Conservation (phyloP, 2,113 vertebrate species). For the Pituophis catenifer region DNA sequence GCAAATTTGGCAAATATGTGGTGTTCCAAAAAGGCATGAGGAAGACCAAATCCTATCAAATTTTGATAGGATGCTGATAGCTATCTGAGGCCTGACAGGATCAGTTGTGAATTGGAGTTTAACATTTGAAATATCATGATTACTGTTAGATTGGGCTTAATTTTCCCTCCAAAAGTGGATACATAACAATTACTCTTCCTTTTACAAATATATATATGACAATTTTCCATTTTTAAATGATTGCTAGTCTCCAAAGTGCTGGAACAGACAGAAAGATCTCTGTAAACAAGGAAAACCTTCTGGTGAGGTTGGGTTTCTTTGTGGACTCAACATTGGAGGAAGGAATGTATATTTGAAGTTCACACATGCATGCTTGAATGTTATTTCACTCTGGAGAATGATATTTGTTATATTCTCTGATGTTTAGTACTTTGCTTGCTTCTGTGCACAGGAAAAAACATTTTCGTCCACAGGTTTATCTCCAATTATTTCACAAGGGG, state of each 20-base stretch:
- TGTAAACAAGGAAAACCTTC: not conserved
- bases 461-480: not conserved
- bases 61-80: not conserved
- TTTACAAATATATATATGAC: not conserved
- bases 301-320: not conserved
- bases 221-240: not conserved
- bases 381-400: constrained; percentile 36
- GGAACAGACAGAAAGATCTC: not conserved
- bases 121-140: not conserved
- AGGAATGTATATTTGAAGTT: not conserved
- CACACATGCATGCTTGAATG: constrained; percentile 6
- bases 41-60: not conserved
- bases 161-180: no score
- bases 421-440: not conserved
- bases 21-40: not conserved
- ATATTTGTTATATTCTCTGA: constrained; percentile 22
- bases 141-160: no score
- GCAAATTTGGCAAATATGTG: not conserved
- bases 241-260: not conserved
- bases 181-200: not conserved
- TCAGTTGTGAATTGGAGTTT: not conserved
- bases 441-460: not conserved
- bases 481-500: no score
- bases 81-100: not conserved
- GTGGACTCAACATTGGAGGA: not conserved